Evolutionary conservation across 1,140 invertebrate species (phyloP).

Genomic region (Aphidius gifuensis): DNA sequence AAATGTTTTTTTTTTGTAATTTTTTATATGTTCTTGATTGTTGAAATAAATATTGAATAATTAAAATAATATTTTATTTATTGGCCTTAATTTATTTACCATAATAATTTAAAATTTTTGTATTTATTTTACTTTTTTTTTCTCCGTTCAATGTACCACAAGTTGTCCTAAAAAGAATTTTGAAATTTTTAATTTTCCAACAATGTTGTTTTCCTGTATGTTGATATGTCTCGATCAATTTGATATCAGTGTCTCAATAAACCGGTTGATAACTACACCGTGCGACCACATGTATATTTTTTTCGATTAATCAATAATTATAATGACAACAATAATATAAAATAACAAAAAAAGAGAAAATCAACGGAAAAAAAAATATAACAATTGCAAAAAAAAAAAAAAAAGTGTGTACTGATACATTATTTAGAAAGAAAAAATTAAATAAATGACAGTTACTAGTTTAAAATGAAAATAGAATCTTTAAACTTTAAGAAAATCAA

Average conservation of each 20-base stretch:
- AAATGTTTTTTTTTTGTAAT: not conserved
- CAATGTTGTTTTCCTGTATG: conserved; percentile 19
- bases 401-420: no score
- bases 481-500: no score
- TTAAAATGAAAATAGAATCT: no score
- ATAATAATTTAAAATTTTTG: no score
- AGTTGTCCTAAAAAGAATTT: conserved; percentile 10
- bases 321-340: no score
- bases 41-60: not conserved
- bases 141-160: not conserved
- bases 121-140: not conserved
- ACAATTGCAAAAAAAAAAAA: not conserved
- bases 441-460: no score
- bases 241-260: conserved; percentile 33
- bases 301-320: not conserved
- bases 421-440: no score
- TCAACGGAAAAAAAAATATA: not conserved
- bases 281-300: conserved; percentile 27
- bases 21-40: not conserved
- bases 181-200: conserved; percentile 19
- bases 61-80: not conserved
- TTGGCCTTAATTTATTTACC: no score
- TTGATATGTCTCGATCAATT: conserved; percentile 21
- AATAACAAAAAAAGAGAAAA: not conserved
- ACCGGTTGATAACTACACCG: conserved; percentile 42